Conservation (phyloP, 2,888 invertebrate genomes). For the Imbricaverruca yamaguchii region DNA sequence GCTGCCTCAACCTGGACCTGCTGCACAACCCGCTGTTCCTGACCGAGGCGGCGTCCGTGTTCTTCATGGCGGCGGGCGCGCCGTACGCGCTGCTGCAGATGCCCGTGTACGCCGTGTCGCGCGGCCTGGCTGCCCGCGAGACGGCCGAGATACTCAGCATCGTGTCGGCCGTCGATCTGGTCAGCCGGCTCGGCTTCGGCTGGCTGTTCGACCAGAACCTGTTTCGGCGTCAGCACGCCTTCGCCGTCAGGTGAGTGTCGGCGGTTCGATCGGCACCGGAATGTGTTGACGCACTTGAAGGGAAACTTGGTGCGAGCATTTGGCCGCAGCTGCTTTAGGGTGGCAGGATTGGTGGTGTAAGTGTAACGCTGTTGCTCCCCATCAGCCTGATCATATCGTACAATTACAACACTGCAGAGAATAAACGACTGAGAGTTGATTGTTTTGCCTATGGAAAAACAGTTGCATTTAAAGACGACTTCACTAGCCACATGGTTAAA, state of each 20-base stretch:
- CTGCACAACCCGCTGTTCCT: slow-evolving; percentile 61
- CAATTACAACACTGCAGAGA: too few relatives aligned
- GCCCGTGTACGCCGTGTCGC: slow-evolving; percentile 62
- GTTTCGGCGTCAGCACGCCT: slow-evolving; percentile 62
- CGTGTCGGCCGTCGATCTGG: slow-evolving; percentile 62
- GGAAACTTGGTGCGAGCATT: too few relatives aligned
- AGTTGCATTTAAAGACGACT: too few relatives aligned
- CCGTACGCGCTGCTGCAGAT: slow-evolving; percentile 67
- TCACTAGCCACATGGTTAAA: too few relatives aligned
- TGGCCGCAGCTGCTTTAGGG: too few relatives aligned
- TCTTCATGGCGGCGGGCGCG: slow-evolving; percentile 66
- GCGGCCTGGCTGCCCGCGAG: slow-evolving; percentile 54
- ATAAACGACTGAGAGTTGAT: too few relatives aligned
- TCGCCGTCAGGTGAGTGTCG: slow-evolving; percentile 54
- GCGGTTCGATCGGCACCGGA: too few relatives aligned
- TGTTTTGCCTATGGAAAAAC: too few relatives aligned
- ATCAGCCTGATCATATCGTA: too few relatives aligned
- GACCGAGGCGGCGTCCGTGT: slow-evolving; percentile 62
- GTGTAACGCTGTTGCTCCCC: too few relatives aligned
- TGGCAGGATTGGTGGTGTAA: too few relatives aligned
- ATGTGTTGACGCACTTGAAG: too few relatives aligned
- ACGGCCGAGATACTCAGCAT: slow-evolving; percentile 64
- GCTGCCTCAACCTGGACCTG: slow-evolving; percentile 59
- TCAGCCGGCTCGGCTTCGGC: slow-evolving; percentile 62
- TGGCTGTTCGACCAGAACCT: slow-evolving; percentile 64